Percentiles rank a stretch among this genome's conserved stretches.
phyloP scores from a whole-genome alignment of 2,797 vertebrate genomes.

The Hafferia zeledoni region DNA sequence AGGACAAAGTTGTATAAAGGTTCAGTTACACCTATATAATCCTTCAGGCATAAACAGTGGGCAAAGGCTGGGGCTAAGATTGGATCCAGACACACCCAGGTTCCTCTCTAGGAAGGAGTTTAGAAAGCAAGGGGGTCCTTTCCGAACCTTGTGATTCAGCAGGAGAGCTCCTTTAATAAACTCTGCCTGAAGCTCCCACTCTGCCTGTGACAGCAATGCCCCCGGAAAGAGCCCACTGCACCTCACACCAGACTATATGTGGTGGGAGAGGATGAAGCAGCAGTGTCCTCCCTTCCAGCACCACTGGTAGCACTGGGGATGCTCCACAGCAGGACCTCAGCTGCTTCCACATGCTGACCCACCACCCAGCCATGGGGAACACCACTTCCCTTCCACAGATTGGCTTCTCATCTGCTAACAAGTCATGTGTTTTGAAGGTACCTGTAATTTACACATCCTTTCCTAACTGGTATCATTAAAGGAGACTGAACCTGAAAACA shows the following conservation, averaged over 20 bases:
- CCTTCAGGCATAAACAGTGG: neutral
- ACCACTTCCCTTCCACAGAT: neutral
- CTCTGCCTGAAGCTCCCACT: no score
- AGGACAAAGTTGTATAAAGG: neutral
- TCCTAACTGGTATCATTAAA: neutral
- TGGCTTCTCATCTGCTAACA: neutral
- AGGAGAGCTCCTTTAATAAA: no score
- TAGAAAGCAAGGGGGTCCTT: no score
- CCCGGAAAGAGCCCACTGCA: no score
- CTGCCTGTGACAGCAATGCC: no score
- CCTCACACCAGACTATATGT: no score
- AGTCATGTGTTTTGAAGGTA: neutral
- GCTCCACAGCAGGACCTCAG: neutral
- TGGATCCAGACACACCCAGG: neutral
- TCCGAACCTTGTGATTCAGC: no score
- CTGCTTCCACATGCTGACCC: neutral
- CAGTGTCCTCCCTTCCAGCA: no score
- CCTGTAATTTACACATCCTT: neutral
- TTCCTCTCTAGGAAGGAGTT: neutral
- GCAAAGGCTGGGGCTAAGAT: neutral
- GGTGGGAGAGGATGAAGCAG: no score
- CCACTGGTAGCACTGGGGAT: neutral
- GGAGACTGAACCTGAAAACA: neutral
- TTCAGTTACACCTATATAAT: neutral
- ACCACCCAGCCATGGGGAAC: accelerated